Conservation (phyloP, 2,888 invertebrate genomes). For the Geophilus truncorum region DNA sequence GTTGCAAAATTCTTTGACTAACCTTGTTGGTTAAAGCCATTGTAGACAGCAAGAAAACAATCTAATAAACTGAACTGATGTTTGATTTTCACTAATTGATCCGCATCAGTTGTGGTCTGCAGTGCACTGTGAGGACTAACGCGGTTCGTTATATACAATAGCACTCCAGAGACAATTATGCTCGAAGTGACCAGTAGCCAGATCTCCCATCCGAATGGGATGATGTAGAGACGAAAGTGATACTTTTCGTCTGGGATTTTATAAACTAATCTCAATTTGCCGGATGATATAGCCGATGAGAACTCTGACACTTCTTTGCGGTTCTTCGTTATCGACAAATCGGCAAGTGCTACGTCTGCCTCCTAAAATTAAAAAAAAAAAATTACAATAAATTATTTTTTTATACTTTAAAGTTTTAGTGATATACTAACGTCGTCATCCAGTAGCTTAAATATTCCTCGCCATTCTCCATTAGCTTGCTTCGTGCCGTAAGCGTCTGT, state of each 20-base stretch:
- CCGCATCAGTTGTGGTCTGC: not conserved
- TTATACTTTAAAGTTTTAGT: not conserved
- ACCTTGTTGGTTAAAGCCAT: conserved; percentile 30
- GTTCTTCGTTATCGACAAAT: not conserved
- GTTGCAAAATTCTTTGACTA: not conserved
- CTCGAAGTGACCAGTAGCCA: not conserved
- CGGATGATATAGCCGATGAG: not conserved
- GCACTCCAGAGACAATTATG: not conserved
- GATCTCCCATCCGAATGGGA: conserved; percentile 4
- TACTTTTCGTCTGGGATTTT: not conserved
- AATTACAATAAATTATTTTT: not conserved
- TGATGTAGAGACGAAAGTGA: not conserved
- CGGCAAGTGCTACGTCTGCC: not conserved
- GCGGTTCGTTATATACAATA: not conserved
- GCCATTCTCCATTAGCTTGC: not conserved
- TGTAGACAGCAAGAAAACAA: conserved; percentile 5
- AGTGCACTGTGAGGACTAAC: not conserved
- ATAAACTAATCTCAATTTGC: not conserved
- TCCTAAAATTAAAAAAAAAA: not conserved
- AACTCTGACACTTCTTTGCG: not conserved
- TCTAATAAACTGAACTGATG: not conserved
- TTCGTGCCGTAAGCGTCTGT: not conserved
- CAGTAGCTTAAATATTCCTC: too few relatives aligned
- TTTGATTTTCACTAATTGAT: not conserved
- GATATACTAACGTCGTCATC: too few relatives aligned